These are phyloP conservation scores for Yponomeuta evonymella DNA, from an alignment of 2,888 invertebrate species.

Conservation along the genomic window DNA sequence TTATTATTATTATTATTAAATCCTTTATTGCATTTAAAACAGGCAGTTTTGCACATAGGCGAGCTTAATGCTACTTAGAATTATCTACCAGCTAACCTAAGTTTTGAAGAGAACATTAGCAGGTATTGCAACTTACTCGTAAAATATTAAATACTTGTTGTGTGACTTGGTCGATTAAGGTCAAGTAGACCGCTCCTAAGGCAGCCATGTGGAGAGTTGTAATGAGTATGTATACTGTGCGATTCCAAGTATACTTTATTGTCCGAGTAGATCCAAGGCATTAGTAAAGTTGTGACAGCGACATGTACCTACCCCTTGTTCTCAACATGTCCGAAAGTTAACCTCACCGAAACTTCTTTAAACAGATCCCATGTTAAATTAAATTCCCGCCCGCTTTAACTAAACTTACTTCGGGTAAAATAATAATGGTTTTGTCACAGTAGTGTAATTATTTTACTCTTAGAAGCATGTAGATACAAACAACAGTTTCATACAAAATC, in stretches of 20 bases:
- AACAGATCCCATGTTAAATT: conserved; percentile 35
- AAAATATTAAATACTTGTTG: too few species aligned
- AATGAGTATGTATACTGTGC: neutral
- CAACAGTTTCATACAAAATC: neutral
- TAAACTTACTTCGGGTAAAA: neutral
- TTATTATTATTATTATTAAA: too few species aligned
- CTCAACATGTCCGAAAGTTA: conserved; percentile 39
- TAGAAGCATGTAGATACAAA: neutral
- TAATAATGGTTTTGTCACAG: neutral
- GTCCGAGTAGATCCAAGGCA: conserved; percentile 11
- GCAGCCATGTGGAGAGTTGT: neutral
- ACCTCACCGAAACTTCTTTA: conserved; percentile 29
- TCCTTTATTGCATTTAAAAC: too few species aligned
- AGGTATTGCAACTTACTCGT: too few species aligned
- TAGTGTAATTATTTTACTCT: neutral
- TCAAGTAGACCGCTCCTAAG: neutral
- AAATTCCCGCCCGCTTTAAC: conserved; percentile 27
- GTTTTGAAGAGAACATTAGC: too few species aligned
- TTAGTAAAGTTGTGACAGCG: conserved; percentile 33
- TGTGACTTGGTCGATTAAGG: neutral
- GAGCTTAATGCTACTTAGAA: too few species aligned
- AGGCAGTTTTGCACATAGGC: too few species aligned
- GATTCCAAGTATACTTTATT: neutral
- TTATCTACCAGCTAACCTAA: too few species aligned
- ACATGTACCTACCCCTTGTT: conserved; percentile 38